Evolutionary conservation across 1,140 invertebrate genomes (phyloP).

Genomic region (Helicoverpa armigera): DNA sequence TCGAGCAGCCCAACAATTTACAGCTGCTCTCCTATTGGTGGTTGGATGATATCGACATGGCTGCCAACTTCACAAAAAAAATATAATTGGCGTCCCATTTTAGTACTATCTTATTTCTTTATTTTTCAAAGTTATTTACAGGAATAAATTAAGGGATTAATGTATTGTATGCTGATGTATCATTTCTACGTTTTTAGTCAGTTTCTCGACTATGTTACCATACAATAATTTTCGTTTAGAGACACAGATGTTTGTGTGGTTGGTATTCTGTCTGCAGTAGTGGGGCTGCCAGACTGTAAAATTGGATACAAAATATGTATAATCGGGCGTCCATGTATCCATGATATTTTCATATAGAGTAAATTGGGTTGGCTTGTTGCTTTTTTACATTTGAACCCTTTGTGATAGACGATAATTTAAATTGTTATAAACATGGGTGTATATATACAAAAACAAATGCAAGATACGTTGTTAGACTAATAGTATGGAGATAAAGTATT

Average conservation of each 20-base stretch:
- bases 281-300: too few species aligned
- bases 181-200: neutral
- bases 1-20: conserved; percentile 48
- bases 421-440: too few species aligned
- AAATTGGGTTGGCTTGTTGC: too few species aligned
- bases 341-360: too few species aligned
- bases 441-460: too few species aligned
- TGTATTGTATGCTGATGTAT: conserved; percentile 7
- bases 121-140: neutral
- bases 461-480: too few species aligned
- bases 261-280: neutral
- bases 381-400: too few species aligned
- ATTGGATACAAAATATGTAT: too few species aligned
- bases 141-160: neutral
- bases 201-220: neutral
- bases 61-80: conserved; percentile 63
- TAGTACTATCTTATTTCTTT: conserved; percentile 3
- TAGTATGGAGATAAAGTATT: too few species aligned
- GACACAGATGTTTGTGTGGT: conserved; percentile 35
- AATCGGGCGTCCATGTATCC: too few species aligned
- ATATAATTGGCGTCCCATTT: conserved; percentile 48
- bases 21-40: conserved; percentile 65
- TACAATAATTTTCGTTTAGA: conserved; percentile 15
- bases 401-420: too few species aligned
- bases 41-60: conserved; percentile 57